Conservation (phyloP, 2,113 vertebrate genomes). For the Chloropsis cyanopogon region DNA sequence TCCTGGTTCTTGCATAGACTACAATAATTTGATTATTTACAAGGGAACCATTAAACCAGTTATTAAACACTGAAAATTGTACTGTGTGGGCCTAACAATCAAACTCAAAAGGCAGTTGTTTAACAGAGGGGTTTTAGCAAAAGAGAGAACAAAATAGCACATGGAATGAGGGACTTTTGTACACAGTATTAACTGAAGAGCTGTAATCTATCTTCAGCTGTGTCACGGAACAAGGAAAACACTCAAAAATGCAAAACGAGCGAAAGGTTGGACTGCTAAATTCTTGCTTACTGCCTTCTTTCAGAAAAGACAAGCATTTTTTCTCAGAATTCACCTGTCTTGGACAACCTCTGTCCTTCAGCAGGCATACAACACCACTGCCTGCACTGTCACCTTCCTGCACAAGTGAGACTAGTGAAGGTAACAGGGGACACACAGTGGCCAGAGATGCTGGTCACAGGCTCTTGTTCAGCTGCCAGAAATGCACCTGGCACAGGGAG, state of each 20-base stretch:
- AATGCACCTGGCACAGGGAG: background rate
- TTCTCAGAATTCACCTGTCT: background rate
- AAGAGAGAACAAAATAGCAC: background rate
- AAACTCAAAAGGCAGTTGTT: background rate
- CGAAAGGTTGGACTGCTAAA: background rate
- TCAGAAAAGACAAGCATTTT: background rate
- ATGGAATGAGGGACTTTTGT: background rate
- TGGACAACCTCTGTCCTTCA: background rate
- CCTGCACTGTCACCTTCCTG: background rate
- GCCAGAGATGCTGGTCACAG: background rate
- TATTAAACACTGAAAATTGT: background rate
- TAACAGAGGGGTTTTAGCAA: background rate
- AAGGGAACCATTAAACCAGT: background rate
- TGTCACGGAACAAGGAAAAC: background rate
- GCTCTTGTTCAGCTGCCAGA: background rate
- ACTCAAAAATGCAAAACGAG: background rate
- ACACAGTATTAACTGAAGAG: background rate
- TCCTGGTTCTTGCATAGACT: background rate
- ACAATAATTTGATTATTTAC: background rate
- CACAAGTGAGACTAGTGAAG: fast-evolving
- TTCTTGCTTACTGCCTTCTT: background rate
- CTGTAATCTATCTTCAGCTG: background rate
- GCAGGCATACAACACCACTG: background rate
- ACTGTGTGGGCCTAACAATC: background rate
- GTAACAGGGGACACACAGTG: background rate